Percentiles rank a stretch among this genome's conserved stretches.
Conservation (phyloP, 2,797 vertebrate species). For the Bovichtus diacanthus region DNA sequence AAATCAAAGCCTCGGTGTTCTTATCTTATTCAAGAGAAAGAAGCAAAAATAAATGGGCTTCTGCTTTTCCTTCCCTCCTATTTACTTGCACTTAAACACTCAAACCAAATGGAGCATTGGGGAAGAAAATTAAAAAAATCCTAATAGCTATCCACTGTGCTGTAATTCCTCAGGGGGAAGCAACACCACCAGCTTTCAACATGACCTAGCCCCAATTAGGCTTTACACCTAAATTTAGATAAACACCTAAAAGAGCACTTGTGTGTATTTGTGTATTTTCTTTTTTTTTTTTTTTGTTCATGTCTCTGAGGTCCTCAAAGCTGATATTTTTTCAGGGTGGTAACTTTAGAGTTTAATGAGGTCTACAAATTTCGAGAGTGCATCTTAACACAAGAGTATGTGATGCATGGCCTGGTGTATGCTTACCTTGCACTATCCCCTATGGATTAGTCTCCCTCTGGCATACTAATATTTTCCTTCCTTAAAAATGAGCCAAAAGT, state of each 20-base stretch:
- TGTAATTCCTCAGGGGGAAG: constrained; percentile 38
- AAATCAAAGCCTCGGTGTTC: constrained; percentile 16
- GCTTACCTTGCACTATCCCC: constrained; percentile 49
- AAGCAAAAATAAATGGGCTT: background rate
- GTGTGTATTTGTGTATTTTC: too few relatives aligned
- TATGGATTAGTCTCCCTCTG: constrained; percentile 24
- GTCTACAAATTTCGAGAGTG: constrained; percentile 28
- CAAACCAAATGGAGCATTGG: constrained; percentile 35
- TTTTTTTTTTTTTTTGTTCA: background rate
- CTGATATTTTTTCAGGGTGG: background rate
- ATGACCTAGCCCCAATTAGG: constrained; percentile 40
- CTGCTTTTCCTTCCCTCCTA: constrained; percentile 11
- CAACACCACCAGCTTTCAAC: constrained; percentile 24
- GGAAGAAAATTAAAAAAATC: constrained; percentile 44
- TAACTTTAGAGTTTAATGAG: constrained; percentile 39
- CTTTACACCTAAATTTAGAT: constrained; percentile 32
- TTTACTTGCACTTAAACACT: constrained; percentile 45
- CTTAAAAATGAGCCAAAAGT: background rate
- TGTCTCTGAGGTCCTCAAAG: background rate
- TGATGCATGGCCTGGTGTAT: constrained; percentile 21
- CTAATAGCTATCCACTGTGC: constrained; percentile 30
- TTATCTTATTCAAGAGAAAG: constrained; percentile 6
- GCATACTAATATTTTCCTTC: constrained; percentile 12
- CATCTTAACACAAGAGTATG: constrained; percentile 17
- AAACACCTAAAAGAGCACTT: constrained; percentile 23